Evolutionary conservation across 2,113 vertebrate species (phyloP).

Genomic region (Cnemophilus loriae): DNA sequence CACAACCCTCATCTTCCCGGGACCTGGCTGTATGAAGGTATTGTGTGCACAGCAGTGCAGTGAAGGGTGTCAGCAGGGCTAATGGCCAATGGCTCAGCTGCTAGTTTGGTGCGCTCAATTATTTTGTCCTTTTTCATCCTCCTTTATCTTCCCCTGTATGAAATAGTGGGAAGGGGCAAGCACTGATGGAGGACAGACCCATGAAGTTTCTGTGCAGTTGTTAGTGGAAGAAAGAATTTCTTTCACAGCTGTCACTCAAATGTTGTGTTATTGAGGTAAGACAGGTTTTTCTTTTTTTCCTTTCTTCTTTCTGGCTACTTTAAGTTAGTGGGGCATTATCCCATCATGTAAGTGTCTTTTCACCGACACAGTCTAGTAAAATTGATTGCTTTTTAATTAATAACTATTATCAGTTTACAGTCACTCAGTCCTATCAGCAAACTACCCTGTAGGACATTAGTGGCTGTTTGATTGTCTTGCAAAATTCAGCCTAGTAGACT

Average conservation of each 20-base stretch:
- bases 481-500: background rate
- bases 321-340: background rate
- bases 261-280: background rate
- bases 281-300: background rate
- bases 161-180: background rate
- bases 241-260: background rate
- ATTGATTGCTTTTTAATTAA: background rate
- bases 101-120: background rate
- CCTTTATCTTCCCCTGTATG: background rate
- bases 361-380: background rate
- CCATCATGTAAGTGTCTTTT: background rate
- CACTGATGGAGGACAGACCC: background rate
- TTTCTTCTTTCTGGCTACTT: background rate
- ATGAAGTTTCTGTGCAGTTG: background rate
- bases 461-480: background rate
- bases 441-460: background rate
- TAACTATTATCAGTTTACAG: background rate
- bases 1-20: rapidly evolving
- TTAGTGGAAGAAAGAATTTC: background rate
- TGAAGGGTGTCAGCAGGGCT: rapidly evolving
- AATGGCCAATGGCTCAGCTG: background rate
- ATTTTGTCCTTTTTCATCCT: background rate
- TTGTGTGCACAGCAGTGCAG: background rate
- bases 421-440: background rate
- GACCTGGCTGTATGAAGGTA: background rate